These are phyloP conservation scores for Lasioglossum pauxillum DNA, from an alignment of 2,888 invertebrate species.

Conservation along the genomic window DNA sequence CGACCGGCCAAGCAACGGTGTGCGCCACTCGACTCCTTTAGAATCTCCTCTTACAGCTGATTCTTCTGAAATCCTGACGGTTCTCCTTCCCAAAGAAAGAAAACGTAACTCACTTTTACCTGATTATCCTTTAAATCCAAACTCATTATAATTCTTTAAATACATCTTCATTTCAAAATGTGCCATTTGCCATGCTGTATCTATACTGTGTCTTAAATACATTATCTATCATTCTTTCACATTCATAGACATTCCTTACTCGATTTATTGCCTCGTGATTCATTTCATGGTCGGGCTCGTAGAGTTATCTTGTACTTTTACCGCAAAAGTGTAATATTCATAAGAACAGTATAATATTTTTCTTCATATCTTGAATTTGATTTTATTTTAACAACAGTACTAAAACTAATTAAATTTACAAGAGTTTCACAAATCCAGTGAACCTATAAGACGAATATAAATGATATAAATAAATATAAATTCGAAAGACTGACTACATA, in stretches of 20 bases:
- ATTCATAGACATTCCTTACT: background rate
- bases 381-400: no score
- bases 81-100: background rate
- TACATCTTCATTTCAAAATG: background rate
- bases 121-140: background rate
- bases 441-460: background rate
- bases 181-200: background rate
- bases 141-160: background rate
- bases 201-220: background rate
- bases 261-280: background rate
- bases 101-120: background rate
- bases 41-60: conserved; percentile 21
- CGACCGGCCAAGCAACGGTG: conserved; percentile 24
- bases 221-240: background rate
- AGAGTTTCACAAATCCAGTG: background rate
- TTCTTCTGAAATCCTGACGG: background rate
- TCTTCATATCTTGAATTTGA: no score
- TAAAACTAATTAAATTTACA: background rate
- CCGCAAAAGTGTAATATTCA: background rate
- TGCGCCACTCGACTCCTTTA: conserved; percentile 28
- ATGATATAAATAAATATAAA: no score
- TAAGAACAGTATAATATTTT: background rate
- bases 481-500: no score
- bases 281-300: background rate
- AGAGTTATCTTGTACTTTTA: background rate